phyloP scores from a whole-genome alignment of 2,888 invertebrate genomes.

The Calameuta pallipes region DNA sequence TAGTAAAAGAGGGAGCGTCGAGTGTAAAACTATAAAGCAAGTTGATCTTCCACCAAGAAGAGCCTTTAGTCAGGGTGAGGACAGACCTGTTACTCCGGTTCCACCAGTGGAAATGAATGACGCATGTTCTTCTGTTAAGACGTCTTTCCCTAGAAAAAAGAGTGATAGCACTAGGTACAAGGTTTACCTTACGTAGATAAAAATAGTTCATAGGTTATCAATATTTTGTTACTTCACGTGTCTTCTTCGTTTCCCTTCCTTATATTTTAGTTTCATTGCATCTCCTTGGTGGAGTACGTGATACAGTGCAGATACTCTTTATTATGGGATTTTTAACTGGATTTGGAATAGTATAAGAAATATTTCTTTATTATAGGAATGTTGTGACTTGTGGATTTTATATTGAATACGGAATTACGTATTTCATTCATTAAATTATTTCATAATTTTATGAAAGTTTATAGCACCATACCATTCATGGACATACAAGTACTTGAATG shows the following conservation, averaged over 20 bases:
- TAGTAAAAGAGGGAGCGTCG: constrained; percentile 42
- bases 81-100: constrained; percentile 28
- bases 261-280: neutral
- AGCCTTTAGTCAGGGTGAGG: constrained; percentile 47
- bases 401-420: neutral
- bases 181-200: constrained; percentile 39
- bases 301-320: neutral
- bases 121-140: constrained; percentile 17
- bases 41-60: constrained; percentile 42
- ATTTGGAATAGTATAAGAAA: neutral
- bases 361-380: neutral
- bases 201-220: neutral
- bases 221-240: neutral
- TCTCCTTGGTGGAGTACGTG: neutral
- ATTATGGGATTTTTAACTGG: neutral
- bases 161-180: constrained; percentile 55
- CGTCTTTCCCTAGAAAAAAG: constrained; percentile 31
- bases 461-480: neutral
- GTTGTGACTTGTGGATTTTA: neutral
- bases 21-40: constrained; percentile 30
- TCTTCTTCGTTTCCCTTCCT: neutral
- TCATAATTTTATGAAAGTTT: neutral
- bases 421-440: neutral
- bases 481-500: neutral
- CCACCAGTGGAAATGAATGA: constrained; percentile 39